Conservation (phyloP, 2,113 vertebrate genomes). For the Dasyprocta punctata region DNA sequence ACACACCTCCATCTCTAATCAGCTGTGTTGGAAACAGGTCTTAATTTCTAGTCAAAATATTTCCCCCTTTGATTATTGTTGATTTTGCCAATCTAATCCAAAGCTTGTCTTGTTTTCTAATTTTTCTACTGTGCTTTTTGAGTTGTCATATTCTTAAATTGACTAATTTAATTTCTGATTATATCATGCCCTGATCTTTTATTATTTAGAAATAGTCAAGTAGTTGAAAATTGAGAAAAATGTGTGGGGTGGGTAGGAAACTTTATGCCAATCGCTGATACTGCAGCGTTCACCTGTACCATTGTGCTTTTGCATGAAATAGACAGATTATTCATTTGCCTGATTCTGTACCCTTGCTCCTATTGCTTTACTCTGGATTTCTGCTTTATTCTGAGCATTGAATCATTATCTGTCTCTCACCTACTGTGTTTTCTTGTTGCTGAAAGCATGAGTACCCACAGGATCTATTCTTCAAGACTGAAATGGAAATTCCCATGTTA, state of each 20-base stretch:
- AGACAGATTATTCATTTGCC: conserved; percentile 47
- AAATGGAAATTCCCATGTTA: not conserved
- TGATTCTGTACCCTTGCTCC: not conserved
- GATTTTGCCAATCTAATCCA: not conserved
- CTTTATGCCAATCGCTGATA: not conserved
- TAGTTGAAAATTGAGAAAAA: not conserved
- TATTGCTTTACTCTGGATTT: not conserved
- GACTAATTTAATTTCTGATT: not conserved
- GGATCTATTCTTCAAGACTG: not conserved
- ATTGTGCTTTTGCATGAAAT: conserved; percentile 28
- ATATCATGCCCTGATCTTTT: conserved; percentile 1
- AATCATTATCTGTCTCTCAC: not conserved
- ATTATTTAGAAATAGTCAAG: conserved; percentile 60
- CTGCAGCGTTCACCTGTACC: conserved; percentile 37
- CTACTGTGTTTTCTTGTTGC: not conserved
- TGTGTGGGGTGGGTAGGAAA: not conserved
- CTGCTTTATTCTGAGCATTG: not conserved
- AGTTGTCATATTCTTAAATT: conserved; percentile 28
- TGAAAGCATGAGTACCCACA: not conserved
- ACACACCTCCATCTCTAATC: not conserved
- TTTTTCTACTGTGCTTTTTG: conserved; percentile 11
- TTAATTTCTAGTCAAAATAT: not conserved
- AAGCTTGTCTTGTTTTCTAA: not conserved
- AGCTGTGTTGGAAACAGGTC: not conserved
- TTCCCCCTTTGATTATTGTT: conserved; percentile 4